Evolutionary conservation across 1,140 invertebrate species (phyloP).

Genomic region (Bombus fervidus): DNA sequence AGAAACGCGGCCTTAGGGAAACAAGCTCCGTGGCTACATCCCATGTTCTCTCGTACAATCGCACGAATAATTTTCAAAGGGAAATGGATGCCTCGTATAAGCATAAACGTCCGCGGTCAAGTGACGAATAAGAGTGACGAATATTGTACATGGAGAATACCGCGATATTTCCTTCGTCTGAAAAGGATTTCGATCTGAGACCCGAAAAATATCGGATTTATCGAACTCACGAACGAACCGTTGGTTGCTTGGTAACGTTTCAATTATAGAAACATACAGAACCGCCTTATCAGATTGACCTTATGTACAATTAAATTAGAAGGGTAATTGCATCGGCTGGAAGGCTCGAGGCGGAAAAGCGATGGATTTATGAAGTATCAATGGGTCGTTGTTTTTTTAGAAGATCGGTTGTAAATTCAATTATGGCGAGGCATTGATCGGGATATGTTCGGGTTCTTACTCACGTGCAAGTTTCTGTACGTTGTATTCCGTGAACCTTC

Average conservation of each 20-base stretch:
- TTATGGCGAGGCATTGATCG: no score
- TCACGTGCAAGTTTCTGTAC: not conserved
- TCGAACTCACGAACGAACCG: not conserved
- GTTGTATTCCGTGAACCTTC: no score
- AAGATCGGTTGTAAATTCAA: not conserved
- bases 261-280: slow-evolving; percentile 23
- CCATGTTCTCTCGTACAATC: not conserved
- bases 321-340: not conserved
- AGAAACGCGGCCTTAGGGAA: not conserved
- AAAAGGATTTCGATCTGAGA: not conserved
- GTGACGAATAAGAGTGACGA: not conserved
- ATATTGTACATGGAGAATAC: not conserved
- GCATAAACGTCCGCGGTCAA: no score
- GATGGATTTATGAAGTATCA: slow-evolving; percentile 10
- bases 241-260: not conserved
- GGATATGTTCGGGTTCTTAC: not conserved
- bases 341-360: not conserved
- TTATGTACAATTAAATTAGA: slow-evolving; percentile 17
- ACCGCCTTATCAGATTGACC: slow-evolving; percentile 1
- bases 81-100: no score
- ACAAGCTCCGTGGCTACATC: not conserved
- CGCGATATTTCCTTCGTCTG: not conserved
- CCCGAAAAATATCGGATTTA: not conserved
- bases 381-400: not conserved
- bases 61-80: not conserved